A percentile compares a stretch with the other conserved stretches of the same genome.
Conservation (phyloP, 2,888 invertebrate genomes). For the Mesodorylaimus sp. region DNA sequence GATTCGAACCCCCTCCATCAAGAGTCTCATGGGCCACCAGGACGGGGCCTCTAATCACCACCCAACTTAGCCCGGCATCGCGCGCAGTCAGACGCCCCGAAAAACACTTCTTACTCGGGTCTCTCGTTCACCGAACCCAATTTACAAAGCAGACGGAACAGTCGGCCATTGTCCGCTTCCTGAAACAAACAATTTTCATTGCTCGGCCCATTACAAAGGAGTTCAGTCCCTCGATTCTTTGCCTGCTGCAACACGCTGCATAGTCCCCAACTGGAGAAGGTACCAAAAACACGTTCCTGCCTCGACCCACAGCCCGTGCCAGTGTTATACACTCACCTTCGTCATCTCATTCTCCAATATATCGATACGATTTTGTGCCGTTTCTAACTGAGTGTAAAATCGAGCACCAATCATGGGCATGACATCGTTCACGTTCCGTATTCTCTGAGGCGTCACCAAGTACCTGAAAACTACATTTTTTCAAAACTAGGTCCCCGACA, state of each 20-base stretch:
- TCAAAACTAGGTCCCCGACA: not conserved
- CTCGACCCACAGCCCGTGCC: not conserved
- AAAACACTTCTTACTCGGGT: conserved; percentile 54
- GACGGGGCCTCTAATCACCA: no score
- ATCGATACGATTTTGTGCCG: conserved; percentile 66
- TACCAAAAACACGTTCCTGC: not conserved
- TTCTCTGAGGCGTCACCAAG: conserved; percentile 1
- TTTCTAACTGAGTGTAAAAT: conserved; percentile 86
- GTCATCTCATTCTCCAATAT: conserved; percentile 70
- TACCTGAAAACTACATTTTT: not conserved
- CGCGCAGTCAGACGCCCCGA: no score
- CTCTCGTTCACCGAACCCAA: conserved; percentile 83
- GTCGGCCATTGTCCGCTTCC: conserved; percentile 82
- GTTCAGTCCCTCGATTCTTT: not conserved
- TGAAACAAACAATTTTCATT: conserved; percentile 18
- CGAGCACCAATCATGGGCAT: conserved; percentile 98
- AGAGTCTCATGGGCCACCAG: no score
- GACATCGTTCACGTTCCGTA: conserved; percentile 59
- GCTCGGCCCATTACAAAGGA: no score
- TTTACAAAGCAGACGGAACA: conserved; percentile 74
- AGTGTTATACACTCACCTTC: conserved; percentile 34
- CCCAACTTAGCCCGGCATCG: no score
- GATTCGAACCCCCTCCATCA: no score
- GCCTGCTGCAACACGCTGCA: no score
- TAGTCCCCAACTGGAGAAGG: no score